Conservation (phyloP, 2,797 vertebrate species). For the Enteromius trimaculatus region DNA sequence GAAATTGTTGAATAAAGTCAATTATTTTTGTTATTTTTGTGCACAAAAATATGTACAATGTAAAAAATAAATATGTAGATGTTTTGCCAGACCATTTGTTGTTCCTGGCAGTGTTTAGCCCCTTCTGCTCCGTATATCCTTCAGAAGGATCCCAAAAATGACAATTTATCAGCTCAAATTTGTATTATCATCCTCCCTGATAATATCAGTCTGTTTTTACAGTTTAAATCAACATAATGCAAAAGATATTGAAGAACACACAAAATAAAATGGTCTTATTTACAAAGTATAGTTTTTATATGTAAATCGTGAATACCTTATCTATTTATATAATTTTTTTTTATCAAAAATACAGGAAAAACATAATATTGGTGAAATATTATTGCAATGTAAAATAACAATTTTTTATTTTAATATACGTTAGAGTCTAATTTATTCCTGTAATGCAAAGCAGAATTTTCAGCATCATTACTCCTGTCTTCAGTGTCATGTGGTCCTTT, state of each 20-base stretch:
- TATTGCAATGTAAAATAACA: no score
- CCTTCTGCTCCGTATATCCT: neutral
- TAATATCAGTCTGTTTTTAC: neutral
- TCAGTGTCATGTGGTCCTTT: no score
- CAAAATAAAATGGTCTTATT: no score
- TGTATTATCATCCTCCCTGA: neutral
- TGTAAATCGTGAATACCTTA: neutral
- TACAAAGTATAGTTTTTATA: neutral
- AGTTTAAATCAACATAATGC: neutral
- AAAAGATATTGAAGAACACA: neutral
- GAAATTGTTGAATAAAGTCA: no score
- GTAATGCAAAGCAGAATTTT: no score
- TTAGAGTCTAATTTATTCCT: no score
- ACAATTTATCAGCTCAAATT: neutral
- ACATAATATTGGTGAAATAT: no score
- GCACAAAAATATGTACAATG: neutral
- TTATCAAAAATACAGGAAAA: no score
- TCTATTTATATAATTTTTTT: neutral
- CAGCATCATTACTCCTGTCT: no score
- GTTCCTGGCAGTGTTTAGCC: neutral
- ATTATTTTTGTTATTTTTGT: neutral
- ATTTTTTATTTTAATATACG: no score
- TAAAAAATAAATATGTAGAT: neutral
- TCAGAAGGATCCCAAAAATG: neutral
- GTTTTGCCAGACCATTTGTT: neutral